phyloP scores from a whole-genome alignment of 2,797 vertebrate species.

The Nannoperca obscura region DNA sequence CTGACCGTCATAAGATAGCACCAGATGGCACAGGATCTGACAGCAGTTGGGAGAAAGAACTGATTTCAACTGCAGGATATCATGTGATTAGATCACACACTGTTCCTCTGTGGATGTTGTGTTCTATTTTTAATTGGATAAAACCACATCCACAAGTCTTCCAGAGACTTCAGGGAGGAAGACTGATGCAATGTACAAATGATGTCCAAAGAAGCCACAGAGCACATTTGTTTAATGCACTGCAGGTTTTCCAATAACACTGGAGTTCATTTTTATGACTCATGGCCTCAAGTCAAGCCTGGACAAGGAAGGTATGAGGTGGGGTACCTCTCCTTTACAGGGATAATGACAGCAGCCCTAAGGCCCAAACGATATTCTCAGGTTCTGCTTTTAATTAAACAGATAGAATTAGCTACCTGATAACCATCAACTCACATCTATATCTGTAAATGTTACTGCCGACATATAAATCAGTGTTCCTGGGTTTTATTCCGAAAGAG shows the following conservation, averaged over 20 bases:
- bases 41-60: conserved; percentile 16
- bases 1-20: not conserved
- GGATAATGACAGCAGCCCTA: conserved; percentile 23
- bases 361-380: conserved; percentile 4
- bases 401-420: conserved; percentile 1
- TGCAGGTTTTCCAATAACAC: conserved; percentile 41
- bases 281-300: conserved; percentile 55
- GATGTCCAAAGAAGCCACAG: not conserved
- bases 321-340: conserved; percentile 12
- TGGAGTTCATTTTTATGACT: conserved; percentile 20
- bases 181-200: conserved; percentile 9
- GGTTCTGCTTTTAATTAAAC: conserved; percentile 26
- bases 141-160: conserved; percentile 18
- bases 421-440: conserved; percentile 41
- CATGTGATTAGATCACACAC: not conserved
- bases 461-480: not conserved
- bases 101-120: conserved; percentile 7
- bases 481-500: conserved; percentile 8
- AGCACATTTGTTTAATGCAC: conserved; percentile 8
- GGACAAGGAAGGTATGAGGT: conserved; percentile 63
- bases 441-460: conserved; percentile 16
- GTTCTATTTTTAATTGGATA: conserved; percentile 9
- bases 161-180: not conserved
- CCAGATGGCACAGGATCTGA: conserved; percentile 18
- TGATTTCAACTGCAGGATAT: conserved; percentile 5